Evolutionary conservation across 2,113 vertebrate species (phyloP), one percentile per base, ranked within the genome.

Genomic region (Corynorhinus townsendii): DNA sequence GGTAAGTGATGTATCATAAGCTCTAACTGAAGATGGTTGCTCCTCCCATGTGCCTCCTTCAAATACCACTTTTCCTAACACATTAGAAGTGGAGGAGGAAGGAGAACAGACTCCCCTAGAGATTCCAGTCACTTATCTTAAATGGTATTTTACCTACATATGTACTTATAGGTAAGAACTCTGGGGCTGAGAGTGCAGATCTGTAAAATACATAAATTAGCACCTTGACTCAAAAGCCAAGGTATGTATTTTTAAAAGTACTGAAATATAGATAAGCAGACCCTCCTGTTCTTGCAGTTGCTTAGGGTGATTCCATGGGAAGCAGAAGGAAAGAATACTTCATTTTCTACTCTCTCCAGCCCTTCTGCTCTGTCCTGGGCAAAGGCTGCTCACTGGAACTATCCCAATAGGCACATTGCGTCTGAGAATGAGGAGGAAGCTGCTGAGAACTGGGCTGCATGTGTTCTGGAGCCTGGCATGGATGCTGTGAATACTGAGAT

Each of bases 171-270:
- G 47, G 84, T 77, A 84, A 75, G 56, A 96, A 89, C 24, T 10
- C 24, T 69, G 17, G 49, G 33, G 26, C 49, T 79, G 81, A 80
- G 24, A 79, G 15, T 30, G 28, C 19, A 91, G 89, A 71, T 72
- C 66, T 33, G 33, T 83, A 85, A 75, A 95, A 86, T 62, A 77
- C 8, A 40, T 89, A 90, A 76, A 90, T 89, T 80, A 91, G 26
- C 38, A 81, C n/a, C 35, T 79, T 68, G 17, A 79, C 66, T 79
- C 52, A 64, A 88, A 89, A 94, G 47, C 24, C 43, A 80, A 89
- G 33, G 7, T 66, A 49, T 75, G 26, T 45, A 56, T 71, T 92
- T 89, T 86, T 93, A 81, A 54, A 20, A 94, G 73, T 43, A 6
- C 17, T 68, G 69, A 69, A 90, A 83, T 66, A 75, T 7, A 1